Evolutionary conservation across 2,113 vertebrate species (phyloP).

Genomic region (Condylura cristata): DNA sequence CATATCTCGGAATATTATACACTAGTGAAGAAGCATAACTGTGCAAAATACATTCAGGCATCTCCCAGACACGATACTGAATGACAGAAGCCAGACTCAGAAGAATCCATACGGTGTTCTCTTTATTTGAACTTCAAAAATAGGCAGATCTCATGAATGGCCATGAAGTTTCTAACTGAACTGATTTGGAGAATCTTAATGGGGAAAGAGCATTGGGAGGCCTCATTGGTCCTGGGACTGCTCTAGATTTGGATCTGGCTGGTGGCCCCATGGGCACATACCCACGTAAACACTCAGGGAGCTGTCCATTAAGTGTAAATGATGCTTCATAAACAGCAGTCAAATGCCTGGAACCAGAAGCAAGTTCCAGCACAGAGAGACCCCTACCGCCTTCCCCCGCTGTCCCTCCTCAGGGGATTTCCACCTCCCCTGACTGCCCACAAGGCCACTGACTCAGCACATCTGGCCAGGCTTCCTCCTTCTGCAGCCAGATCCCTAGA

Average conservation of each 20-base stretch:
- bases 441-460: neutral
- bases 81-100: neutral
- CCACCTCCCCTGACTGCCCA: neutral
- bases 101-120: neutral
- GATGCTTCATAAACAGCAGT: neutral
- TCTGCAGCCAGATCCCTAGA: neutral
- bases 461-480: neutral
- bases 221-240: neutral
- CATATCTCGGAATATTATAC: too few relatives aligned
- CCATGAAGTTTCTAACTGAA: neutral
- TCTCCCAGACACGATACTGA: neutral
- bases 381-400: neutral
- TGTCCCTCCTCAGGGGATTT: neutral
- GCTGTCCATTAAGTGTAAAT: neutral
- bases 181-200: neutral
- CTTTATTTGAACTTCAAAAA: neutral
- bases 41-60: too few relatives aligned
- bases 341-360: neutral
- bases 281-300: neutral
- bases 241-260: neutral
- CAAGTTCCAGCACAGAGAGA: neutral
- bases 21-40: too few relatives aligned
- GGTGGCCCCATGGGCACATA: neutral
- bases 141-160: neutral
- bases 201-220: neutral